Percentiles rank a stretch among this genome's conserved stretches.
Conservation (phyloP, 2,113 vertebrate species). For the Numenius arquata region DNA sequence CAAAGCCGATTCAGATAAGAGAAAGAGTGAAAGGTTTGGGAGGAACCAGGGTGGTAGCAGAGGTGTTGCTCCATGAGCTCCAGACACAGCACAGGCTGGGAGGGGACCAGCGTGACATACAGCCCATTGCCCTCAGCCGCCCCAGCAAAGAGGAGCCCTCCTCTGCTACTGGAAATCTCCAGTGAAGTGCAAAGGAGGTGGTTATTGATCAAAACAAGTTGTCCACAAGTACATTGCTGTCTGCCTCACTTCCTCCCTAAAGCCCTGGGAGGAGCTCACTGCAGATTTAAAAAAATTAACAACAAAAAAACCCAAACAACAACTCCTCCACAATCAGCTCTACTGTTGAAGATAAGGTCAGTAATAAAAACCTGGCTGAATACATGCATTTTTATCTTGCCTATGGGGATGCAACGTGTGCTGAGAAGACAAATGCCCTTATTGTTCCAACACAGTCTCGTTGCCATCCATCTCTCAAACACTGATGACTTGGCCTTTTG, state of each 20-base stretch:
- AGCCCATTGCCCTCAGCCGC: neutral
- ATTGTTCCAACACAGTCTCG: neutral
- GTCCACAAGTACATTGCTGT: neutral
- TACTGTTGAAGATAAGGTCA: conserved; percentile 47
- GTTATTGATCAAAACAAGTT: neutral
- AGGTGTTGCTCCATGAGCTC: neutral
- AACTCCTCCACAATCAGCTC: neutral
- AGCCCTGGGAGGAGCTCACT: neutral
- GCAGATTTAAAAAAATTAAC: neutral
- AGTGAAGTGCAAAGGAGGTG: neutral
- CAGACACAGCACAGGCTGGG: fast-evolving
- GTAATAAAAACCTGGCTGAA: conserved; percentile 58
- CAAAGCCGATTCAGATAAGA: neutral
- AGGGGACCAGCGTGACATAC: neutral
- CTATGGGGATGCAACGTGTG: conserved; percentile 31
- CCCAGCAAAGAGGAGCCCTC: neutral
- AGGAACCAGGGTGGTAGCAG: neutral
- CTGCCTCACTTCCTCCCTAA: neutral
- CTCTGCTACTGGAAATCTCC: neutral
- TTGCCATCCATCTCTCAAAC: conserved; percentile 8
- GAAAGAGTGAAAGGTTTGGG: neutral
- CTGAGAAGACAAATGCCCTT: conserved; percentile 44
- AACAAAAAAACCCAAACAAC: neutral
- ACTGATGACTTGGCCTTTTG: conserved; percentile 59
- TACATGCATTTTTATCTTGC: conserved; percentile 44